These are phyloP conservation scores for Bombus waltoni DNA, from an alignment of 1,140 invertebrate genomes.

Conservation along the genomic window DNA sequence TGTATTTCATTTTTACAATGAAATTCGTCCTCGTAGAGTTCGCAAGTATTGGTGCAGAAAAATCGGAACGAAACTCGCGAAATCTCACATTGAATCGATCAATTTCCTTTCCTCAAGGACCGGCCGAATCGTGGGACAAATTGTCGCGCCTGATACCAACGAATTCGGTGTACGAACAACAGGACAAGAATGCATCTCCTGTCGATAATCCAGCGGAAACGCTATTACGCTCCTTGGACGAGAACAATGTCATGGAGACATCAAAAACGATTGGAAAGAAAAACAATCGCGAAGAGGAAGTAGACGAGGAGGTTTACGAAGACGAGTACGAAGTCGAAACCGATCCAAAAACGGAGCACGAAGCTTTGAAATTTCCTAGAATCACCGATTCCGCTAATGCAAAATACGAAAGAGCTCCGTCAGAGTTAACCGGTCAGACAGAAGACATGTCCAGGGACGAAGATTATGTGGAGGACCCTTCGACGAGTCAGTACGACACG, in stretches of 20 bases:
- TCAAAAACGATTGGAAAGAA: slow-evolving; percentile 44
- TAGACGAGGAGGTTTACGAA: slow-evolving; percentile 51
- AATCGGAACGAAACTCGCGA: background rate
- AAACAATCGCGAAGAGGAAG: slow-evolving; percentile 38
- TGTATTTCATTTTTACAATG: background rate
- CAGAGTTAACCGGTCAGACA: background rate
- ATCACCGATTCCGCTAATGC: slow-evolving; percentile 13
- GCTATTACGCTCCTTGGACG: slow-evolving; percentile 42
- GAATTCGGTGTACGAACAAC: slow-evolving; percentile 73
- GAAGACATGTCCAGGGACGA: slow-evolving; percentile 52
- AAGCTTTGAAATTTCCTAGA: slow-evolving; percentile 16
- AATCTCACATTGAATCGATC: background rate
- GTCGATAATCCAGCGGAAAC: slow-evolving; percentile 51
- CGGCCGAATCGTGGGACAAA: slow-evolving; percentile 68
- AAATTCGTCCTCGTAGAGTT: no score
- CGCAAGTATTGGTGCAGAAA: no score
- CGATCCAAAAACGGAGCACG: slow-evolving; percentile 17
- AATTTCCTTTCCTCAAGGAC: slow-evolving; percentile 60
- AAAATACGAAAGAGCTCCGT: slow-evolving; percentile 30
- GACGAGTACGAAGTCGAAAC: slow-evolving; percentile 55
- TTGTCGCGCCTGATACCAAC: slow-evolving; percentile 71
- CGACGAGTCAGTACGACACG: slow-evolving; percentile 68
- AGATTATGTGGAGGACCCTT: slow-evolving; percentile 70
- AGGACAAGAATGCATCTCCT: slow-evolving; percentile 50
- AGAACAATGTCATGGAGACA: slow-evolving; percentile 63